Evolutionary conservation across 2,797 vertebrate species (phyloP).

Genomic region (Lates japonicus): DNA sequence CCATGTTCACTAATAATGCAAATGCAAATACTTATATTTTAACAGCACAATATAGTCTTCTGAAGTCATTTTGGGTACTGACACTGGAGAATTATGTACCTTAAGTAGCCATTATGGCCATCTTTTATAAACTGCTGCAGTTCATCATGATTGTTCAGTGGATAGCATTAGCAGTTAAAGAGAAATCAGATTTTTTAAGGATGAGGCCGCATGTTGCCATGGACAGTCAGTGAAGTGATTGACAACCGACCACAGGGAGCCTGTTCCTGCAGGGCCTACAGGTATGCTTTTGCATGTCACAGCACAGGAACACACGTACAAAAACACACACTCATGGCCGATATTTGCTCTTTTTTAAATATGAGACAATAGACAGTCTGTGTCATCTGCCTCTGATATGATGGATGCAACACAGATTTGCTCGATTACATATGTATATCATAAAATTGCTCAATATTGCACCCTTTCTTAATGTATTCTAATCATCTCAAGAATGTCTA

Average conservation of each 20-base stretch:
- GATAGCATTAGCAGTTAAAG: conserved; percentile 28
- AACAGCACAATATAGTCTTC: neutral
- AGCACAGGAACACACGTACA: conserved; percentile 15
- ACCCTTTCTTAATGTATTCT: conserved; percentile 3
- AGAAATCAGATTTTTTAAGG: conserved; percentile 21
- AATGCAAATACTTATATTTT: neutral
- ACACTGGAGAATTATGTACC: neutral
- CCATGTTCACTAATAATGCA: neutral
- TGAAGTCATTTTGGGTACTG: neutral
- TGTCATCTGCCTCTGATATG: conserved; percentile 1
- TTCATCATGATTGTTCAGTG: conserved; percentile 1
- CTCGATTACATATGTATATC: neutral
- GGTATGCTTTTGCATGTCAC: conserved; percentile 40
- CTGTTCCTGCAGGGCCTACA: conserved; percentile 38
- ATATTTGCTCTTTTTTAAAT: conserved; percentile 21
- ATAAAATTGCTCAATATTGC: neutral
- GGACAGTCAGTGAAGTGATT: conserved; percentile 54
- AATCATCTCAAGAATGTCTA: neutral
- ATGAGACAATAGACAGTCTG: neutral
- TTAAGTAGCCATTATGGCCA: neutral
- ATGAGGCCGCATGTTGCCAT: conserved; percentile 59
- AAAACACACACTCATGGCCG: conserved; percentile 30
- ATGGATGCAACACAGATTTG: conserved; percentile 20
- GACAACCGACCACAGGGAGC: conserved; percentile 35
- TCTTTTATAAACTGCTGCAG: conserved; percentile 6